phyloP scores from a whole-genome alignment of 2,113 vertebrate species.

The Columbina picui region DNA sequence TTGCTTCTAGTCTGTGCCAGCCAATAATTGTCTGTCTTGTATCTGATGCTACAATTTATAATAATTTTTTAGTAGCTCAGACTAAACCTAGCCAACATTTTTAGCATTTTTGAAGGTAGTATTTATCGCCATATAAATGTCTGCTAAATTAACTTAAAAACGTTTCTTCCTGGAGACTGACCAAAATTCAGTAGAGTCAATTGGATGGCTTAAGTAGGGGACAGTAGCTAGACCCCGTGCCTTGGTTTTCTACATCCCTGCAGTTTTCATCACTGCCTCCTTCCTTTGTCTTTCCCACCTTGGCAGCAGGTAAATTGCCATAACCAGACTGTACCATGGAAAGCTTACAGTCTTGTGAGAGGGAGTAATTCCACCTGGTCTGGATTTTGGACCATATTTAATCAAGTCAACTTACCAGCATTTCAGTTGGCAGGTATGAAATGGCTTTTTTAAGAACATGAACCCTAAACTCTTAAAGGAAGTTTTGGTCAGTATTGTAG shows the following conservation, averaged over 20 bases:
- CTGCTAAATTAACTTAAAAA: conserved; percentile 77
- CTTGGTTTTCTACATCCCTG: conserved; percentile 78
- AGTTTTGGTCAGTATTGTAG: conserved; percentile 81
- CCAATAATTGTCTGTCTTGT: conserved; percentile 79
- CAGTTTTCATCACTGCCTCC: conserved; percentile 66
- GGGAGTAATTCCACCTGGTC: conserved; percentile 72
- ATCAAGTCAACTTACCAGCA: conserved; percentile 72
- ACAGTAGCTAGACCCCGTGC: conserved; percentile 73
- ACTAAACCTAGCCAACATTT: conserved; percentile 81
- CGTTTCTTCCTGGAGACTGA: conserved; percentile 83
- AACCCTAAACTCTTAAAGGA: conserved; percentile 60
- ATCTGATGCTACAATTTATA: conserved; percentile 75
- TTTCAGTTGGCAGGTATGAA: conserved; percentile 73
- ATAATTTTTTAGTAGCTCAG: conserved; percentile 76
- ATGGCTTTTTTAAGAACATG: conserved; percentile 64
- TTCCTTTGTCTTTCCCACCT: conserved; percentile 55
- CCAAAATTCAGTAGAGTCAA: conserved; percentile 79
- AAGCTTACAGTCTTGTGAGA: conserved; percentile 66
- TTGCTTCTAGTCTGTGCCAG: conserved; percentile 81
- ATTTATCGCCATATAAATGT: conserved; percentile 80
- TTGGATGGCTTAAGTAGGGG: conserved; percentile 76
- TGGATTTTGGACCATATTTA: conserved; percentile 70
- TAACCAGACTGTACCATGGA: conserved; percentile 73
- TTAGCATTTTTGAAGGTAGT: conserved; percentile 79
- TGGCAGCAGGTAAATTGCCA: conserved; percentile 73